These are phyloP conservation scores for Enteromius treurensis DNA, from an alignment of 2,797 vertebrate species.

Conservation along the genomic window DNA sequence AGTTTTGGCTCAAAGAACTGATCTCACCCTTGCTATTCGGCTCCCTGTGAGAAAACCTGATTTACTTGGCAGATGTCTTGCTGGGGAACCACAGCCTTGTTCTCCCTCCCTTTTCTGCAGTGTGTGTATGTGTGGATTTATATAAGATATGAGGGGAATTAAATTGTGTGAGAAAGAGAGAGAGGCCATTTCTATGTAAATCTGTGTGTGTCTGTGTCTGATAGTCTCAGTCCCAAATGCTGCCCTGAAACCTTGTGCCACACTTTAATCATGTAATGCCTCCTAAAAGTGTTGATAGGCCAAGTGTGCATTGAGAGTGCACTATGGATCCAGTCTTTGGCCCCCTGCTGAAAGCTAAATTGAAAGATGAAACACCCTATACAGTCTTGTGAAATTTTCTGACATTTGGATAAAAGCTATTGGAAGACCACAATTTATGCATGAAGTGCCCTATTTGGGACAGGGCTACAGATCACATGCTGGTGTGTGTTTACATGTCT, in stretches of 20 bases:
- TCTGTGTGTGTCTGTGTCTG: not conserved
- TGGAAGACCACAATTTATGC: not conserved
- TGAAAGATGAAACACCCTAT: not conserved
- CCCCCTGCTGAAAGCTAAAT: not conserved
- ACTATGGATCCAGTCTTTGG: not conserved
- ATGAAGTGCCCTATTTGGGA: not conserved
- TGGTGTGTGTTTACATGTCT: conserved; percentile 17
- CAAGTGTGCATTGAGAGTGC: not conserved
- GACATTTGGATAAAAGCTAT: not conserved
- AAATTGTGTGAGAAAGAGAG: not conserved
- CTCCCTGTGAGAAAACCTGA: conserved; percentile 30
- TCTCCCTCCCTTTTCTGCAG: conserved; percentile 59
- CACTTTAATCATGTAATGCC: not conserved
- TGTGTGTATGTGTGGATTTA: conserved; percentile 31
- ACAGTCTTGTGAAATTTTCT: not conserved
- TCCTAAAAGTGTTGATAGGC: not conserved
- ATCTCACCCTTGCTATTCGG: conserved; percentile 26
- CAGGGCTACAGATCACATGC: conserved; percentile 12
- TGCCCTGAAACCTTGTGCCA: not conserved
- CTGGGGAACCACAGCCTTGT: conserved; percentile 65
- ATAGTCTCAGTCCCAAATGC: not conserved
- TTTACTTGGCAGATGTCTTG: conserved; percentile 51
- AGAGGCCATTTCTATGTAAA: not conserved
- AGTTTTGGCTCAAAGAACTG: not conserved
- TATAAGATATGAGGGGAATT: not conserved